Evolutionary conservation across 2,888 invertebrate species (phyloP), one percentile per base, ranked within the genome.

Genomic region (Seira ritae): DNA sequence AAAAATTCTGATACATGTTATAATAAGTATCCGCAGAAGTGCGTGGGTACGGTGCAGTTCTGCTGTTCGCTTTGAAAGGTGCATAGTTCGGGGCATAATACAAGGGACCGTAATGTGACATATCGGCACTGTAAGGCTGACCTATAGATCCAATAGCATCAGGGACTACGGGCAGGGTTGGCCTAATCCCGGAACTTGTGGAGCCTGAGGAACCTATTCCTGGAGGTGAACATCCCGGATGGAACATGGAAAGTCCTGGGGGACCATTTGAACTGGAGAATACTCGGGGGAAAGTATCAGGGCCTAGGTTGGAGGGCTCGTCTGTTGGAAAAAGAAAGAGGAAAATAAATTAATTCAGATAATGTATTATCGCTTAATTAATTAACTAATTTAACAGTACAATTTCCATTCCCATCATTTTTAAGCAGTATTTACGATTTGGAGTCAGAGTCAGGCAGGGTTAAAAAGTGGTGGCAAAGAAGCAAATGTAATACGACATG

Each of bases 31-130:
- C 88, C 10, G 86, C 69, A 1, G 87, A 66, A 1, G 80, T 75
- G n/a, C 87, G 70, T 2, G 86, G 71, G 50, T 88, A 88, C 0
- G 88, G 88, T 20, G 77, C 85, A 8, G 85, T 60, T 65, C 88
- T 67, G 20, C 78, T 85, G 23, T 85, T 83, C 68, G 86, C 85
- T 67, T 86, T 86, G 37, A 87, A 81, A 15, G 86, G 82, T 3
- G 87, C 81, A 37, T 87, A 87, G 69, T 87, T 88, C 93, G 93
- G 87, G 70, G 84, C 84, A 60, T 93, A 91, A 90, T 94, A 94
- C 0, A 94, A 92, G 46, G 94, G 94, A 0, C 94, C 94, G 90
- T 94, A 94, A 67, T 93, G 92, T 90, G 94, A 94, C 83, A 94
- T 91, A 89, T 94, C 94, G 1, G 92, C 93, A 0, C 93, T 92